Evolutionary conservation across 2,113 vertebrate species (phyloP).

Genomic region (human (Homo sapiens)): GRCh38 chr5:68738001-68738500

Average conservation of each 20-base stretch:
- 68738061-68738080: not conserved
- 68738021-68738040: conserved; percentile 37
- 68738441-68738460: conserved; percentile 13
- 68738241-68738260: conserved; percentile 1
- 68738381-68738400: conserved; percentile 55
- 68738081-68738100: conserved; percentile 16
- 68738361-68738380: conserved; percentile 61
- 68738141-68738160: not conserved
- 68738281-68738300: conserved; percentile 42
- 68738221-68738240: conserved; percentile 38
- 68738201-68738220: conserved; percentile 43
- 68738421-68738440: conserved; percentile 60
- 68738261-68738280: not conserved
- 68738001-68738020: not conserved
- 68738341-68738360: conserved; percentile 47
- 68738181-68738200: conserved; percentile 66
- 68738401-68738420: conserved; percentile 63
- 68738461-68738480: not conserved
- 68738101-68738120: conserved; percentile 34
- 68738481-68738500: conserved; percentile 55
- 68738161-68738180: not conserved
- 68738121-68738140: conserved; percentile 8
- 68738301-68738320: not conserved
- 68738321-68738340: conserved; percentile 39
- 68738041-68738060: not conserved